phyloP scores from a whole-genome alignment of 2,888 invertebrate genomes.

The Nomada ruficornis region DNA sequence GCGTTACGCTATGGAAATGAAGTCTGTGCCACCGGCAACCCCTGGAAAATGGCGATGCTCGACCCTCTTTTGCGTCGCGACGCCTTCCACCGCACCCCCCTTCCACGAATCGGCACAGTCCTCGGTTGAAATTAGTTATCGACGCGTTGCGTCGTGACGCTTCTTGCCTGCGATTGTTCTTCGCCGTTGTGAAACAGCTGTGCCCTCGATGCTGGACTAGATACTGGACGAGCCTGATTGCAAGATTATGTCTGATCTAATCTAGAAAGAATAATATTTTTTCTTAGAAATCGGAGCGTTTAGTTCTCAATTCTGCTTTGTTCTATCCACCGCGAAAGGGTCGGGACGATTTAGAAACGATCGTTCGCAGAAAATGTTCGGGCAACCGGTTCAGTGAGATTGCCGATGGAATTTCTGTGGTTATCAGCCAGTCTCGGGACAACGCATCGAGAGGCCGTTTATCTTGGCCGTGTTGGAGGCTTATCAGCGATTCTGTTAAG shows the following conservation, averaged over 20 bases:
- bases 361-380: neutral
- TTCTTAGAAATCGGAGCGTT: neutral
- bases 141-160: slow-evolving; percentile 12
- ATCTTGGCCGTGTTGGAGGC: slow-evolving; percentile 42
- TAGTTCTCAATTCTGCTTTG: too few relatives aligned
- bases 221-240: neutral
- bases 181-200: neutral
- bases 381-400: slow-evolving; percentile 1
- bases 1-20: slow-evolving; percentile 59
- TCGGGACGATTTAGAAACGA: neutral
- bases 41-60: slow-evolving; percentile 51
- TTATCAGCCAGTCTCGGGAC: slow-evolving; percentile 47
- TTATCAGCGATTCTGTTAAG: slow-evolving; percentile 58
- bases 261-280: too few relatives aligned
- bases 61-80: slow-evolving; percentile 36
- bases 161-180: slow-evolving; percentile 26
- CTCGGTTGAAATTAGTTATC: slow-evolving; percentile 56
- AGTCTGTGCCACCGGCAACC: slow-evolving; percentile 36
- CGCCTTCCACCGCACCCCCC: slow-evolving; percentile 10
- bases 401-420: slow-evolving; percentile 37
- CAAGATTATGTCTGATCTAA: too few relatives aligned
- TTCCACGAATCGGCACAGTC: slow-evolving; percentile 16
- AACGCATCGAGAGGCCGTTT: slow-evolving; percentile 56
- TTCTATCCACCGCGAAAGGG: too few relatives aligned
- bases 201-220: neutral